Evolutionary conservation across 2,113 vertebrate genomes (phyloP).

Genomic region (Otus sunia): DNA sequence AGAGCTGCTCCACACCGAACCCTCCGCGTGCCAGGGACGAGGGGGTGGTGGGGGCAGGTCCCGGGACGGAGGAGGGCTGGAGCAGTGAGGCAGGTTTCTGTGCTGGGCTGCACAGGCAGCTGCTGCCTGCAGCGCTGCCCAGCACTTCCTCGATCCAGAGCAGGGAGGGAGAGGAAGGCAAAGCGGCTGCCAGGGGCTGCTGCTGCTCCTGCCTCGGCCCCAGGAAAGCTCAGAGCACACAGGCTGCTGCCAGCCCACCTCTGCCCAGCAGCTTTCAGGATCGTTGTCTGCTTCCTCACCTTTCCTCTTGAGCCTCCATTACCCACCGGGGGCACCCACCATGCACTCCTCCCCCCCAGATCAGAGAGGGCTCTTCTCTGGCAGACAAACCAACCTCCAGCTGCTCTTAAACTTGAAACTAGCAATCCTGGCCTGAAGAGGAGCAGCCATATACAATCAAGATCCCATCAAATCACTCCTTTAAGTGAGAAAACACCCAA

Average conservation of each 20-base stretch:
- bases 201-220: background rate
- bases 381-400: background rate
- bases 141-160: background rate
- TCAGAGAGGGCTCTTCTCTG: background rate
- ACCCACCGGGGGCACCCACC: fast-evolving
- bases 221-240: background rate
- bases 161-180: background rate
- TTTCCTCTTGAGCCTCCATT: background rate
- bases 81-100: fast-evolving
- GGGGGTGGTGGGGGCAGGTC: fast-evolving
- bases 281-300: background rate
- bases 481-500: background rate
- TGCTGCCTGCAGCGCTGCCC: background rate
- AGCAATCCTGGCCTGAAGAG: background rate
- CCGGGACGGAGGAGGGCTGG: fast-evolving
- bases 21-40: background rate
- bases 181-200: background rate
- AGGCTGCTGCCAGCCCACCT: background rate
- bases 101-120: background rate
- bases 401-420: background rate
- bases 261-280: fast-evolving
- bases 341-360: fast-evolving
- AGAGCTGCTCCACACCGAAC: fast-evolving
- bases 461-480: background rate
- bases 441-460: background rate